Percentiles rank a stretch among this genome's conserved stretches.
Conservation (phyloP, 2,888 invertebrate genomes). For the Rhagonycha fulva region DNA sequence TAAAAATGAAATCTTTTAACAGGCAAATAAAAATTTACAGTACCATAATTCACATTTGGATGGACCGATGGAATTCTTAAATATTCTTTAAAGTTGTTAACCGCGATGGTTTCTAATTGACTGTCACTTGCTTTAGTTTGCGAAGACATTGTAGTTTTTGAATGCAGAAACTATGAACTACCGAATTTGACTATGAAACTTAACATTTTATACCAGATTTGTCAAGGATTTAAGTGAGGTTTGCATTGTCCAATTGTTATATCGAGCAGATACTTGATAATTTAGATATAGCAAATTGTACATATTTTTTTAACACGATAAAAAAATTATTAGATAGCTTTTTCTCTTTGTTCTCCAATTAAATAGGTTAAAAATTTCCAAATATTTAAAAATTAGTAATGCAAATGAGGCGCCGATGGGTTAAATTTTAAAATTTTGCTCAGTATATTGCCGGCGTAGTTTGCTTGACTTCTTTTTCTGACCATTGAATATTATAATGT, state of each 20-base stretch:
- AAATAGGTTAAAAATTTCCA: too few relatives aligned
- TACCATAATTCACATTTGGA: conserved; percentile 85
- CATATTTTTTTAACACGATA: not conserved
- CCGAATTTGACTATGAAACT: not conserved
- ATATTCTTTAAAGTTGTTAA: conserved; percentile 84
- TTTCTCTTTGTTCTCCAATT: too few relatives aligned
- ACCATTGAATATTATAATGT: too few relatives aligned
- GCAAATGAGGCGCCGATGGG: too few relatives aligned
- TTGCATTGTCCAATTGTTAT: not conserved
- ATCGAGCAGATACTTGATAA: not conserved
- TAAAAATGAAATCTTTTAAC: not conserved
- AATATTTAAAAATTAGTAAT: too few relatives aligned
- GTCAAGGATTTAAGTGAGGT: not conserved
- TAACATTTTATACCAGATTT: not conserved
- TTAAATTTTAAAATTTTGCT: too few relatives aligned
- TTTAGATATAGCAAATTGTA: not conserved
- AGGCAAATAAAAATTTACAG: not conserved
- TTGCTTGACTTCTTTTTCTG: too few relatives aligned
- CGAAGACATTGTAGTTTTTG: not conserved
- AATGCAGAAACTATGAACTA: not conserved
- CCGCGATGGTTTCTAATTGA: conserved; percentile 56
- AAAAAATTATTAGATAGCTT: too few relatives aligned
- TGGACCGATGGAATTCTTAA: conserved; percentile 86
- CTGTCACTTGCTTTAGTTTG: not conserved
- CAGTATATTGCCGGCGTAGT: too few relatives aligned